Percentiles rank a stretch among this genome's conserved stretches.
Evolutionary conservation across 2,888 invertebrate genomes (phyloP).

Genomic region (Cheilosia grossa): DNA sequence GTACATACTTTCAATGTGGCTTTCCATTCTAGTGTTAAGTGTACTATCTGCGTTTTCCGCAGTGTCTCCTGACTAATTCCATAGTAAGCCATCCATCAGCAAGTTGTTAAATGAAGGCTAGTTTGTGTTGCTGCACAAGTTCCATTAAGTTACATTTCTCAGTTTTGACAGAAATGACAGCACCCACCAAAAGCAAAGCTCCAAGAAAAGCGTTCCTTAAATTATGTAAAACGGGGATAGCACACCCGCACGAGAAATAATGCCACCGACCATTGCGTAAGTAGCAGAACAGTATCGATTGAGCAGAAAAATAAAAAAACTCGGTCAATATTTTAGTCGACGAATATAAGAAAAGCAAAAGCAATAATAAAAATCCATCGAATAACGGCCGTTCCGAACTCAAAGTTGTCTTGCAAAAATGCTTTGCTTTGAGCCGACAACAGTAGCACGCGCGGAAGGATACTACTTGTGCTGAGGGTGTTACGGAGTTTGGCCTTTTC

Average conservation of each 20-base stretch:
- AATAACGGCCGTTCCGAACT: slow-evolving; percentile 64
- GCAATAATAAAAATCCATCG: slow-evolving; percentile 62
- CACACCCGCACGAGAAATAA: too few species aligned
- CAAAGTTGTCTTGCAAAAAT: slow-evolving; percentile 65
- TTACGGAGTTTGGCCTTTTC: slow-evolving; percentile 5
- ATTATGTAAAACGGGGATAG: too few species aligned
- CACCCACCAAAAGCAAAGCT: too few species aligned
- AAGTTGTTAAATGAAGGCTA: background rate
- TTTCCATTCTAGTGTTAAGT: too few species aligned
- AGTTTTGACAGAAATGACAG: too few species aligned
- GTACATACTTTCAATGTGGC: too few species aligned
- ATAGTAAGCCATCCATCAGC: too few species aligned
- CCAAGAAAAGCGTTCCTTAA: too few species aligned
- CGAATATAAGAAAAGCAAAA: slow-evolving; percentile 19
- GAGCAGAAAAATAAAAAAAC: slow-evolving; percentile 19
- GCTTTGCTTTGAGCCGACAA: slow-evolving; percentile 53
- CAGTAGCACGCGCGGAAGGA: background rate
- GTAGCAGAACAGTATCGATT: slow-evolving; percentile 61
- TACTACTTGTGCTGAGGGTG: slow-evolving; percentile 17
- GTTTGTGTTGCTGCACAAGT: too few species aligned
- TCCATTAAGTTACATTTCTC: too few species aligned
- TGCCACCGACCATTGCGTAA: background rate
- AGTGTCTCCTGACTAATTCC: too few species aligned
- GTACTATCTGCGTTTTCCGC: too few species aligned
- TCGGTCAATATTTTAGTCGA: slow-evolving; percentile 52